phyloP scores from a whole-genome alignment of 2,113 vertebrate genomes.

The Tinamus guttatus region DNA sequence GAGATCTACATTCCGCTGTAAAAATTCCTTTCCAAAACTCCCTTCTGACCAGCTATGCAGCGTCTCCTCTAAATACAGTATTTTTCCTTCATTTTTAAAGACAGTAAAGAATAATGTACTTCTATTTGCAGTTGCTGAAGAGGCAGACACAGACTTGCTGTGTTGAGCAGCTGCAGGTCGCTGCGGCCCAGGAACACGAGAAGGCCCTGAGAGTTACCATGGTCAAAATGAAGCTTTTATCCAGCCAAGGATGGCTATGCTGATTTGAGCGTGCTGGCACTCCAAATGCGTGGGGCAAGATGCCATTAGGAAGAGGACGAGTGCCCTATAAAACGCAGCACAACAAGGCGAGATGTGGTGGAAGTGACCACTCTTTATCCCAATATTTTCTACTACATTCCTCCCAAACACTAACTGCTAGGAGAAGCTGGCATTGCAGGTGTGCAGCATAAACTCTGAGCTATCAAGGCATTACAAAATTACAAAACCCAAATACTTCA shows the following conservation, averaged over 20 bases:
- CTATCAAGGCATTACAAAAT: not conserved
- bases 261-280: not conserved
- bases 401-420: not conserved
- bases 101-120: not conserved
- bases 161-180: no score
- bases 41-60: not conserved
- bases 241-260: not conserved
- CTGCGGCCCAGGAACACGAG: no score
- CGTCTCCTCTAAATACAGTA: not conserved
- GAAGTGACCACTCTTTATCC: not conserved
- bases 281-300: not conserved
- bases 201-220: not conserved
- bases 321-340: not conserved
- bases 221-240: not conserved
- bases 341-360: not conserved
- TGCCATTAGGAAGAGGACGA: not conserved
- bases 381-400: not conserved
- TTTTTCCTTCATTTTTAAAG: not conserved
- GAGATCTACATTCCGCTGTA: not conserved
- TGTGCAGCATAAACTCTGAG: not conserved
- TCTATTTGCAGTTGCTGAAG: not conserved
- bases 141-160: not conserved
- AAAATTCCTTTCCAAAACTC: not conserved
- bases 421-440: not conserved
- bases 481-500: not conserved